Conservation (phyloP, 2,797 vertebrate species). For the Myripristis murdjan region DNA sequence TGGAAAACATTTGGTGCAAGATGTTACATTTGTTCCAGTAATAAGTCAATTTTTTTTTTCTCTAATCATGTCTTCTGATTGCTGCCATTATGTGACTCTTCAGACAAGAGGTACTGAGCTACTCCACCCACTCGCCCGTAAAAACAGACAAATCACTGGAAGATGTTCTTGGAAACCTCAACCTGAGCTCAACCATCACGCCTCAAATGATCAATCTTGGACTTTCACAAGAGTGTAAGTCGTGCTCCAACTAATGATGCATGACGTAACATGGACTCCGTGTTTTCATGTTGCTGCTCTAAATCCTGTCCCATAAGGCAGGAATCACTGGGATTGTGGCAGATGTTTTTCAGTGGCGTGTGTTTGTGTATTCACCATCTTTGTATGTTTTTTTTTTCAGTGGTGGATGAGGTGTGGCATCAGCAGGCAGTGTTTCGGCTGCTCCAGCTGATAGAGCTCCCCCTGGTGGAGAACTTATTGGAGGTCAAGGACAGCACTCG, state of each 20-base stretch:
- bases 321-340: too few relatives aligned
- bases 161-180: slow-evolving; percentile 92
- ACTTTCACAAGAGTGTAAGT: slow-evolving; percentile 90
- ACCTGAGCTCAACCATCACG: slow-evolving; percentile 87
- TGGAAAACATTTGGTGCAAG: slow-evolving; percentile 16
- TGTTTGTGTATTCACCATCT: slow-evolving; percentile 6
- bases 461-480: slow-evolving; percentile 92
- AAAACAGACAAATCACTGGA: slow-evolving; percentile 90
- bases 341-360: neutral
- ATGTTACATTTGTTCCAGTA: slow-evolving; percentile 32
- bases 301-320: neutral
- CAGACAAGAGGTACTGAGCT: slow-evolving; percentile 84
- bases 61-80: slow-evolving; percentile 54
- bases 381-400: slow-evolving; percentile 79
- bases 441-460: slow-evolving; percentile 95
- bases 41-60: slow-evolving; percentile 17
- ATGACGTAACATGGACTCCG: rapidly evolving
- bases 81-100: slow-evolving; percentile 55
- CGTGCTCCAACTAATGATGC: neutral
- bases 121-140: slow-evolving; percentile 82
- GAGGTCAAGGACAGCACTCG: slow-evolving; percentile 80
- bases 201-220: slow-evolving; percentile 87
- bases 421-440: slow-evolving; percentile 94
- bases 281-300: neutral
- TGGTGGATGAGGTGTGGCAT: slow-evolving; percentile 94